These are phyloP conservation scores for Diogma glabrata DNA, from an alignment of 2,888 invertebrate genomes.

Conservation along the genomic window DNA sequence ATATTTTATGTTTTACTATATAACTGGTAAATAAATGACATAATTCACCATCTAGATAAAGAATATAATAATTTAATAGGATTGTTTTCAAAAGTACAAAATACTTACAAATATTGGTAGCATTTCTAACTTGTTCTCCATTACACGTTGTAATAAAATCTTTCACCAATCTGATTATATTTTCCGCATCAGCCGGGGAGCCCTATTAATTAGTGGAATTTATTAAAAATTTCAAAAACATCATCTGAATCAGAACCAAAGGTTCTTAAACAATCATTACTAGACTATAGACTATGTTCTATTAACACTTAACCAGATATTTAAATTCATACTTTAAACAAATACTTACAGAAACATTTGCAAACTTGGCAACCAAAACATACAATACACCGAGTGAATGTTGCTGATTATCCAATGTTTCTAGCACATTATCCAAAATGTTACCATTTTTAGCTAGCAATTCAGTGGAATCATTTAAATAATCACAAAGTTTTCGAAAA, in stretches of 20 bases:
- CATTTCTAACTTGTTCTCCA: conserved; percentile 79
- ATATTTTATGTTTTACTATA: conserved; percentile 64
- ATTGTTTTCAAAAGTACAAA: not conserved
- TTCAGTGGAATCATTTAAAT: conserved; percentile 67
- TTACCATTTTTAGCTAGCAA: conserved; percentile 68
- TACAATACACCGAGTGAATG: conserved; percentile 83
- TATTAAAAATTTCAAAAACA: too few species aligned
- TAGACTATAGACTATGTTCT: too few species aligned
- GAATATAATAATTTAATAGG: too few species aligned
- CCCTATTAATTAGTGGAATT: conserved; percentile 21
- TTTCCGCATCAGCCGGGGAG: conserved; percentile 27
- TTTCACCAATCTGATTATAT: conserved; percentile 58
- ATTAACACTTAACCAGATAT: not conserved
- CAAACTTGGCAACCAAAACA: conserved; percentile 71
- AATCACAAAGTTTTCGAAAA: conserved; percentile 62
- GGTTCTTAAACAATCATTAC: too few species aligned
- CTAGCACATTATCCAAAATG: conserved; percentile 80
- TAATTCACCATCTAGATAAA: conserved; percentile 77
- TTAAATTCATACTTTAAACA: not conserved
- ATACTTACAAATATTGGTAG: conserved; percentile 67
- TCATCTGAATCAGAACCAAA: too few species aligned
- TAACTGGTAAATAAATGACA: conserved; percentile 74
- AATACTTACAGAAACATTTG: conserved; percentile 41
- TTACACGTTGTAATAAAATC: conserved; percentile 81
- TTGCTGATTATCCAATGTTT: conserved; percentile 81